Evolutionary conservation across 2,888 invertebrate genomes (phyloP), one percentile per base, ranked within the genome.

Genomic region (Protodeltote pygarga): DNA sequence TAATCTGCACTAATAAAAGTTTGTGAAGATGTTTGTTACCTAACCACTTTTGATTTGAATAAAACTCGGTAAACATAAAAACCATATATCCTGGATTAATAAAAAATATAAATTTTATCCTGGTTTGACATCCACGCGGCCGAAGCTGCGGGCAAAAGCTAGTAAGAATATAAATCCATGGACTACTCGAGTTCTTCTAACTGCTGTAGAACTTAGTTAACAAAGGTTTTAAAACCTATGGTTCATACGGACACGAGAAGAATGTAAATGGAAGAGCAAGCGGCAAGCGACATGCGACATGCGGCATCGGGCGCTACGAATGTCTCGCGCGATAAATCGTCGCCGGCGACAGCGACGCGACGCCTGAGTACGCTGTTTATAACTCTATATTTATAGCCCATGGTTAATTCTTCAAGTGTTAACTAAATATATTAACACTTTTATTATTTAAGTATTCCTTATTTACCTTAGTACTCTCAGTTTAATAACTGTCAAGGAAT

Each of bases 321-420:
- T 62, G 61, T 67, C 62, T 71, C 58, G 40, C 53, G 54, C 75
- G 48, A 77, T 78, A 75, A 77, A 76, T 79, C 64, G 69, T 68
- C 48, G 64, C 27, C 38, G 27, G 32, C 44, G 71, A 71, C 75
- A 70, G 52, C 57, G 59, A 59, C 61, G 50, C 50, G 61, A 55
- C 65, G 69, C 60, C 53, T 65, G 55, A 49, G 61, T 65, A 60
- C 63, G 57, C 67, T 69, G 69, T 70, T 66, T 71, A 64, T 60
- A 71, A 62, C 62, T 34, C 63, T 75, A 75, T 74, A 70, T 72
- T 74, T 73, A 74, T 61, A 68, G 34, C 37, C 31, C 37, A 48
- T 34, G 32, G 44, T 39, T 57, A 49, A 52, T 38, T 51, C 41
- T 35, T 51, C 35, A 37, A 51, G 39, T 49, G 42, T 34, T 61